Conservation (phyloP, 2,888 invertebrate species). For the Ametastegia equiseti region DNA sequence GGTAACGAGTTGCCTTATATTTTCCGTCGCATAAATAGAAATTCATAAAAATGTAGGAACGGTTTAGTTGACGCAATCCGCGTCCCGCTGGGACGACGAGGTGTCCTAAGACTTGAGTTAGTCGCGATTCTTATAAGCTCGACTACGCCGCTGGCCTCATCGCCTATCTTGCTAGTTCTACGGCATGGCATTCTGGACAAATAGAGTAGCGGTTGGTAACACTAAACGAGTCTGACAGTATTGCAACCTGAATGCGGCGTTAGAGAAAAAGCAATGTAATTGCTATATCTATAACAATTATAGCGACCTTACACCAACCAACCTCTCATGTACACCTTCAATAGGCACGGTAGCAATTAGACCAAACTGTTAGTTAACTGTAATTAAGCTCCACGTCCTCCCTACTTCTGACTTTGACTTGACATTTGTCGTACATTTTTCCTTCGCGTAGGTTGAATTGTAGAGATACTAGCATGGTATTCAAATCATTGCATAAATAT, state of each 20-base stretch:
- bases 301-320: slow-evolving; percentile 34
- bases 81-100: slow-evolving; percentile 43
- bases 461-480: background rate
- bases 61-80: slow-evolving; percentile 28
- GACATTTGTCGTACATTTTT: background rate
- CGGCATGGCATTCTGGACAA: slow-evolving; percentile 52
- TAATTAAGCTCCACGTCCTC: slow-evolving; percentile 18
- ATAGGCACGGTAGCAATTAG: slow-evolving; percentile 20
- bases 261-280: slow-evolving; percentile 33
- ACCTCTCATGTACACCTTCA: background rate
- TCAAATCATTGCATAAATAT: background rate
- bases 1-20: slow-evolving; percentile 38
- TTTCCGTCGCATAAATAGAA: slow-evolving; percentile 30
- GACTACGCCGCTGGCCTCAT: slow-evolving; percentile 10
- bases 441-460: background rate
- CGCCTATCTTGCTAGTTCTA: background rate
- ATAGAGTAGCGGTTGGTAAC: slow-evolving; percentile 55
- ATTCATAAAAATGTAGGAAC: slow-evolving; percentile 44
- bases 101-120: slow-evolving; percentile 37
- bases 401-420: background rate
- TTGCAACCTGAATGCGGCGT: slow-evolving; percentile 42
- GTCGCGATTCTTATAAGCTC: slow-evolving; percentile 33
- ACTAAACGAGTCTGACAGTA: slow-evolving; percentile 57
- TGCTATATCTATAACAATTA: slow-evolving; percentile 45
- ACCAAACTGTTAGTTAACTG: slow-evolving; percentile 10